phyloP scores from a whole-genome alignment of 92 coral and sea anemone species.

The Palythoa grandiflora region DNA sequence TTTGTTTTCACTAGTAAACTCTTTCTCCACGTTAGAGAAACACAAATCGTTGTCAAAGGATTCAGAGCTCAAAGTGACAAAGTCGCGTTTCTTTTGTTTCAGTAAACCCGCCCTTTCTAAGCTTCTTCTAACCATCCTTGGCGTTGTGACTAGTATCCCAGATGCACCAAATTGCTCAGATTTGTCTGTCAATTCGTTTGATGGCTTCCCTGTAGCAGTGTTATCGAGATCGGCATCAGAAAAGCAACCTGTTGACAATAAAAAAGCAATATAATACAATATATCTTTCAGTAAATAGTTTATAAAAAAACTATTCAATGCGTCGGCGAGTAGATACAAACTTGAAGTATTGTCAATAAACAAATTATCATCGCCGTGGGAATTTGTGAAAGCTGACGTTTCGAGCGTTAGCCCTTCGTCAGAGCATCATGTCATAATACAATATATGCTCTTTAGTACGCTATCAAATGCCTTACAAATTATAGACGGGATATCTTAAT shows the following conservation, averaged over 20 bases:
- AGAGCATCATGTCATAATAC: too few species aligned
- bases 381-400: too few species aligned
- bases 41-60: constrained; percentile 8
- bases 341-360: too few species aligned
- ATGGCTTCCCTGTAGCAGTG: not conserved
- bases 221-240: constrained; percentile 47
- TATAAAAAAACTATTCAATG: too few species aligned
- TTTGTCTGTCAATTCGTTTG: not conserved
- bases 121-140: constrained; percentile 17
- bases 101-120: constrained; percentile 19
- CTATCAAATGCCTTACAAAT: not conserved
- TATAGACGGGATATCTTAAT: too few species aligned
- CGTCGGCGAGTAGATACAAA: too few species aligned
- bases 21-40: not conserved
- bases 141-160: constrained; percentile 32
- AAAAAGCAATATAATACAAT: not conserved
- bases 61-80: not conserved
- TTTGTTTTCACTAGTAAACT: not conserved
- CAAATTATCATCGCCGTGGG: too few species aligned
- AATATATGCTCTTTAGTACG: not conserved
- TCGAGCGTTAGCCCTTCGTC: too few species aligned
- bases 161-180: not conserved
- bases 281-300: too few species aligned
- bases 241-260: constrained; percentile 39
- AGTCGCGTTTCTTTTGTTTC: not conserved